Evolutionary conservation across 2,797 vertebrate species (phyloP).

Genomic region (Oryzias dopingdopingensis): DNA sequence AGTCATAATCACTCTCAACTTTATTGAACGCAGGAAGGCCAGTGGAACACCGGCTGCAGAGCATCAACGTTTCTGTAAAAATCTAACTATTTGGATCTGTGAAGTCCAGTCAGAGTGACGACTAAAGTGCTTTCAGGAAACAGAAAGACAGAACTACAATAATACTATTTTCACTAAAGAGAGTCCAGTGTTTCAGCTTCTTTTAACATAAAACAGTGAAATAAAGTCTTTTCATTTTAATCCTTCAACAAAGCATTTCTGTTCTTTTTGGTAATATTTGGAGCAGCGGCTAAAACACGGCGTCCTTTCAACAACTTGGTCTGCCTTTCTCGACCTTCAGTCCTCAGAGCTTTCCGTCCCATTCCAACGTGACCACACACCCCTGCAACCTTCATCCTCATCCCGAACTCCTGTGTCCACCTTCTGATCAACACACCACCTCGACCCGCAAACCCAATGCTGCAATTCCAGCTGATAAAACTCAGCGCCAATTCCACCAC

Average conservation of each 20-base stretch:
- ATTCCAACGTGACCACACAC: conserved; percentile 39
- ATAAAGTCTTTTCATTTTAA: conserved; percentile 27
- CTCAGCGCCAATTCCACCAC: conserved; percentile 50
- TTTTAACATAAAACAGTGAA: conserved; percentile 30
- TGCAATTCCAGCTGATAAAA: conserved; percentile 66
- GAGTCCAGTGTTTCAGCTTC: conserved; percentile 60
- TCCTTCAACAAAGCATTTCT: conserved; percentile 21
- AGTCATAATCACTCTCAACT: too few species aligned
- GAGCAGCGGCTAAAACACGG: conserved; percentile 33
- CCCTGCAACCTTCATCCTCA: conserved; percentile 56
- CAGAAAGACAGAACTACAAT: conserved; percentile 30
- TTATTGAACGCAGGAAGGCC: conserved; percentile 29
- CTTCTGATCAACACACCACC: conserved; percentile 49
- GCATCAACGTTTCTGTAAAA: conserved; percentile 33
- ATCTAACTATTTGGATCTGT: conserved; percentile 47
- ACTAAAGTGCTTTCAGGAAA: conserved; percentile 70
- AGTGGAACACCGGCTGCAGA: conserved; percentile 35
- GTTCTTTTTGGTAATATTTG: conserved; percentile 55
- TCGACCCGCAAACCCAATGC: conserved; percentile 29
- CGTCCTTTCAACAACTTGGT: conserved; percentile 37
- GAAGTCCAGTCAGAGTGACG: conserved; percentile 55
- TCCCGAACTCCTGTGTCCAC: conserved; percentile 58
- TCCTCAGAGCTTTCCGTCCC: conserved; percentile 39
- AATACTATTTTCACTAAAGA: conserved; percentile 52
- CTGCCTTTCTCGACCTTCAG: conserved; percentile 45